Evolutionary conservation across 2,888 invertebrate genomes (phyloP).

Genomic region (Lapara coniferarum): DNA sequence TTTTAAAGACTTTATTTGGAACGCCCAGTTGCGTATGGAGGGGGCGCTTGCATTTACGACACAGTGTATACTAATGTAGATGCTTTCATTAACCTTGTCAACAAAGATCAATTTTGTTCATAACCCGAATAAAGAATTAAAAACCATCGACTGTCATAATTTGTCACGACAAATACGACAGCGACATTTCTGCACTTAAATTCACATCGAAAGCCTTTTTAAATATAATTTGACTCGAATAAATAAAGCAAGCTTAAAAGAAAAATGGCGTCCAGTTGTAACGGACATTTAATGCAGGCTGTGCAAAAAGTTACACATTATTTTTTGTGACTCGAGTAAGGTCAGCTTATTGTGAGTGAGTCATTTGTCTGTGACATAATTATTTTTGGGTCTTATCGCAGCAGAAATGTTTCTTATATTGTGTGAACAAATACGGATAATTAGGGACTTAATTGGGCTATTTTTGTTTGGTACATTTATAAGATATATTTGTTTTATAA

Average conservation of each 20-base stretch:
- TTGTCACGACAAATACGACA: no score
- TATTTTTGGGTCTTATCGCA: conserved; percentile 21
- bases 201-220: not conserved
- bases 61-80: no score
- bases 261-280: not conserved
- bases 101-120: no score
- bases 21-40: no score
- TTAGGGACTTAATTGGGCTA: not conserved
- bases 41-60: no score
- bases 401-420: not conserved
- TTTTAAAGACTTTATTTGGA: no score
- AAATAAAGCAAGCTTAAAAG: conserved; percentile 4
- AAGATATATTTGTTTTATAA: not conserved
- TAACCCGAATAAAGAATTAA: no score
- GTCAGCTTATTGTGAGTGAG: conserved; percentile 25
- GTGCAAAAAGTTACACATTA: conserved; percentile 21
- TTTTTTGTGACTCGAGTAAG: conserved; percentile 18
- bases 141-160: no score
- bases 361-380: conserved; percentile 25
- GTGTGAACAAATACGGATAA: not conserved
- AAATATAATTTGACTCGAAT: conserved; percentile 12
- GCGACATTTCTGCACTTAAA: not conserved
- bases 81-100: no score
- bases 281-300: conserved; percentile 21
- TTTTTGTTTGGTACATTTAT: not conserved